Evolutionary conservation across 2,888 invertebrate genomes (phyloP).

Genomic region (Papilio elwesi): DNA sequence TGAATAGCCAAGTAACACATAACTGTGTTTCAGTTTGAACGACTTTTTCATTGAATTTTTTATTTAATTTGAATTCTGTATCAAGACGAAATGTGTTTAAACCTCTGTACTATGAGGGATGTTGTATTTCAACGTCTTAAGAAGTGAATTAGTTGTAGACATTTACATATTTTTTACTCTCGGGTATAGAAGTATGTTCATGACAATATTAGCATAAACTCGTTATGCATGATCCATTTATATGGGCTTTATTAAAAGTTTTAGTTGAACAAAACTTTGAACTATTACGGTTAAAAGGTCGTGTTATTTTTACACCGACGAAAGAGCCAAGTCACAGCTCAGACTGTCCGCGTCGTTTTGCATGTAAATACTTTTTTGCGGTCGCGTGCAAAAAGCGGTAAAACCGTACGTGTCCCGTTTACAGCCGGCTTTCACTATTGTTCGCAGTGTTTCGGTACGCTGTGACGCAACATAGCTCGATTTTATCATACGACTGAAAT

Average conservation of each 20-base stretch:
- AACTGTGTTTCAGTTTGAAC: background rate
- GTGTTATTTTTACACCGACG: constrained; percentile 5
- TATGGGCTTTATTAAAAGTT: no score
- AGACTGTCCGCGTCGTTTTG: constrained; percentile 20
- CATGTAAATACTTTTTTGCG: constrained; percentile 38
- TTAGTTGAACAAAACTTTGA: constrained; percentile 7
- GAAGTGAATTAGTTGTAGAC: no score
- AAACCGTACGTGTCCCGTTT: constrained; percentile 36
- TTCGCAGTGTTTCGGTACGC: constrained; percentile 25
- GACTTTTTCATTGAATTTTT: no score
- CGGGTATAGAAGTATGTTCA: no score
- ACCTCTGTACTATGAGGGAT: background rate
- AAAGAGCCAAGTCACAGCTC: constrained; percentile 9
- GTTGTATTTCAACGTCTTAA: no score
- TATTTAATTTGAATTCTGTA: background rate
- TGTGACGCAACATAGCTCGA: constrained; percentile 17
- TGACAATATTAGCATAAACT: no score
- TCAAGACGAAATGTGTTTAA: background rate
- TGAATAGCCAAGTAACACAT: background rate
- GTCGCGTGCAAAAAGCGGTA: constrained; percentile 34
- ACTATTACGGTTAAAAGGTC: constrained; percentile 6
- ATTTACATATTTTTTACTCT: no score
- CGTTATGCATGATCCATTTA: no score
- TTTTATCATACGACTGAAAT: constrained; percentile 11
- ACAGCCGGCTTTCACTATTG: constrained; percentile 40